phyloP scores from a whole-genome alignment of 2,888 invertebrate genomes.

The Lasioglossum marginatum region DNA sequence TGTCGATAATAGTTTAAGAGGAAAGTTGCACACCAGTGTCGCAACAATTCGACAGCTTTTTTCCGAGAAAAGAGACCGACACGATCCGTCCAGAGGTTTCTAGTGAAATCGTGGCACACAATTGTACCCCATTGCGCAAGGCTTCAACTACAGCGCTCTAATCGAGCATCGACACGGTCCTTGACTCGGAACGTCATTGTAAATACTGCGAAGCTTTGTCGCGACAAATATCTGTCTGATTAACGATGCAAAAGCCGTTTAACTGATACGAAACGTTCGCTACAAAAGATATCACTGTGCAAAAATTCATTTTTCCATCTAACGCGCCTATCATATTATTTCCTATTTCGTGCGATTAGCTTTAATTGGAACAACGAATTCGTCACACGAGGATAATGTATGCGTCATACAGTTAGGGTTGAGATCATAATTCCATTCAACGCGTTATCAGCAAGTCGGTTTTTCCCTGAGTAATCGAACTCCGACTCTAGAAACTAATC shows the following conservation, averaged over 20 bases:
- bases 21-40: background rate
- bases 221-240: background rate
- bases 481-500: background rate
- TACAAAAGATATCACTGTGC: background rate
- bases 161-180: conserved; percentile 19
- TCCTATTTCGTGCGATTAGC: background rate
- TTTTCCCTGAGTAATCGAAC: background rate
- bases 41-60: background rate
- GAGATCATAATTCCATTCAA: background rate
- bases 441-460: background rate
- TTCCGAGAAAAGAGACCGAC: background rate
- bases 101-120: conserved; percentile 18
- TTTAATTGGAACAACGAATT: background rate
- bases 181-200: background rate
- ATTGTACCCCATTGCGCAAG: conserved; percentile 22
- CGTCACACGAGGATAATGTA: background rate
- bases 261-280: background rate
- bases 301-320: background rate
- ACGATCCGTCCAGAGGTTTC: conserved; percentile 6
- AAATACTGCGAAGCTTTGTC: background rate
- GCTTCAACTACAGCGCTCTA: background rate
- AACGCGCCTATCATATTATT: background rate
- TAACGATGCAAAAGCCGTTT: background rate
- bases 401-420: background rate
- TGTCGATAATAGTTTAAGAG: background rate